Evolutionary conservation across 2,797 vertebrate genomes (phyloP).

Genomic region (Gadopsis bispinosus): DNA sequence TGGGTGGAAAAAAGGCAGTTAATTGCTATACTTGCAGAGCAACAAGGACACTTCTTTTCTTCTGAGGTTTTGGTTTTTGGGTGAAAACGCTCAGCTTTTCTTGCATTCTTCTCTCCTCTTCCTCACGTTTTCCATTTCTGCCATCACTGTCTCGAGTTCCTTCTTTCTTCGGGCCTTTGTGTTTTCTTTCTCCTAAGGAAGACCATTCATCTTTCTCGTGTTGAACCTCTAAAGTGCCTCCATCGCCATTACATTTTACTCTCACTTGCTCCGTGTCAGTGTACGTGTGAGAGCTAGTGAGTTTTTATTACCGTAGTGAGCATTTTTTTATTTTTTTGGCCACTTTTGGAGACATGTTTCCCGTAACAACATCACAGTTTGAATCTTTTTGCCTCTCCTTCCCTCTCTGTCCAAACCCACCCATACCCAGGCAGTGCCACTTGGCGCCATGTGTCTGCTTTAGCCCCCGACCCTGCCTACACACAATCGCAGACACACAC

Average conservation of each 20-base stretch:
- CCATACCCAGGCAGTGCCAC: conserved; percentile 59
- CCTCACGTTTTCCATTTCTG: conserved; percentile 21
- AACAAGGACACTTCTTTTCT: conserved; percentile 8
- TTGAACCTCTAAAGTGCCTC: conserved; percentile 27
- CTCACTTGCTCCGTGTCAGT: conserved; percentile 17
- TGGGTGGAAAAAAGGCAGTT: conserved; percentile 3
- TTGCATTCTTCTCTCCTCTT: conserved; percentile 21
- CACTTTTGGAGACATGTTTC: conserved; percentile 49
- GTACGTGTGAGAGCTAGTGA: conserved; percentile 14
- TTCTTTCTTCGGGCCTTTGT: background rate
- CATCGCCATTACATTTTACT: conserved; percentile 23
- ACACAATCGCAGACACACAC: conserved; percentile 68
- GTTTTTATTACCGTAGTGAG: conserved; percentile 28
- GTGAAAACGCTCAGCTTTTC: conserved; percentile 21
- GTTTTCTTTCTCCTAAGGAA: background rate
- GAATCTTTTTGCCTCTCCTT: conserved; percentile 45
- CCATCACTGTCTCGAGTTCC: background rate
- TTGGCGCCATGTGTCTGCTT: conserved; percentile 64
- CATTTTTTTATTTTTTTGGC: conserved; percentile 38
- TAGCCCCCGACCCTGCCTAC: conserved; percentile 62
- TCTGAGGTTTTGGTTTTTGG: conserved; percentile 29
- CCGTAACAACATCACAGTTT: conserved; percentile 57
- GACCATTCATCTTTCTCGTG: background rate
- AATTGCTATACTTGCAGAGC: conserved; percentile 14
- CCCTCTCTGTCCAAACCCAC: conserved; percentile 57